Base-by-base conservation (phyloP, 37 sponge, comb jelly and placozoan genomes). In the Cladorhizidae sp. region DNA sequence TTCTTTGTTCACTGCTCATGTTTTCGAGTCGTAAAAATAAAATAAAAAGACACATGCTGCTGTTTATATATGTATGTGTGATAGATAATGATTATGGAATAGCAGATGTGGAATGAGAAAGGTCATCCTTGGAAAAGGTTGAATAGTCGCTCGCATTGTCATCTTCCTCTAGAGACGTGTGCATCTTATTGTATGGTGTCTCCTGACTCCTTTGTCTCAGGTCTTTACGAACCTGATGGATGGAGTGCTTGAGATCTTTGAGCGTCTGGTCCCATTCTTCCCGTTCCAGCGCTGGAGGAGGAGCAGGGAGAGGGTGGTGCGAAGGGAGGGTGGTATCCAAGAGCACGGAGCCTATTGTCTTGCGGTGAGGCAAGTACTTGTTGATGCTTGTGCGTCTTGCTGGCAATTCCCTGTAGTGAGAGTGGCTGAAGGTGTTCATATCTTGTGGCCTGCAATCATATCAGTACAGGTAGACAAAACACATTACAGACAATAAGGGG, bases 191-290 rank as follows among this genome's bases (percentile, higher is more conserved):
- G 17, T 17, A 54, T 20, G 55, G 55, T 20, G 55, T 59, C 12
- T 12, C 28, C 5, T 59, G 61, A 6, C n/a, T n/a, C n/a, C n/a
- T 28, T 59, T 59, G 28, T 20, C 67, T 64, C 32, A 80, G 58
- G 36, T 55, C 70, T 22, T 64, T 32, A 17, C 65, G 29, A 31
- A 73, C 83, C 25, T 82, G 74, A 45, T 69, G 50, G 36, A 82
- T 82, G 64, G 83, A 82, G 2, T 73, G 74, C 64, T 37, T 62
- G 17, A 82, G 83, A 29, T 64, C 63, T 12, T 65, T 29, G 38
- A 82, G 63, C 8, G 83, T 63, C 9, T 14, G 9, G 45, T 81
- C 37, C 81, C 81, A 81, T 20, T 64, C n/a, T 8, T 52, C 43
- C 12, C 51, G 1, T 1, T 57, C 70, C 42, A 28, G 61, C 45